A percentile compares a stretch with the other conserved stretches of the same genome.
phyloP scores from a whole-genome alignment of 2,888 invertebrate genomes.

The Halictus quadricinctus region DNA sequence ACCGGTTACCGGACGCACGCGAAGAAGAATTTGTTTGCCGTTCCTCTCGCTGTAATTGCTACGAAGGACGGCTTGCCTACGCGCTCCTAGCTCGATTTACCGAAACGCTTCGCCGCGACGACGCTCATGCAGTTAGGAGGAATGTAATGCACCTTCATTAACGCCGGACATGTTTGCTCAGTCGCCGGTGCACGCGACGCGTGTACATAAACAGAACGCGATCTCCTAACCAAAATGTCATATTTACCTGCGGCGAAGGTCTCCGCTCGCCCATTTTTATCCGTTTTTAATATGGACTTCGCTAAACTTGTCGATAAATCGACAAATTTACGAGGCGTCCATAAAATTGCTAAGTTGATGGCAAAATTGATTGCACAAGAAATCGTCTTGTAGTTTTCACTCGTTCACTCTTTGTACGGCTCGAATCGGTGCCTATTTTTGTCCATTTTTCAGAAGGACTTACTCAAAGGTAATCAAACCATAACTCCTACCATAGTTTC shows the following conservation, averaged over 20 bases:
- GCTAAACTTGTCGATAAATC: background rate
- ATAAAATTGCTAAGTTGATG: too few relatives aligned
- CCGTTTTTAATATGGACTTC: background rate
- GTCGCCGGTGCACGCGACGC: background rate
- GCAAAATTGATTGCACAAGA: too few relatives aligned
- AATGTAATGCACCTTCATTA: conserved; percentile 25
- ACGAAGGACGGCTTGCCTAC: conserved; percentile 5
- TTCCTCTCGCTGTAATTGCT: background rate
- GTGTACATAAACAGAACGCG: conserved; percentile 21
- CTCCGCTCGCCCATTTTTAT: background rate
- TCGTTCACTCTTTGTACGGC: too few relatives aligned
- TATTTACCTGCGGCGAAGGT: conserved; percentile 16
- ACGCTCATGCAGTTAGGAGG: background rate
- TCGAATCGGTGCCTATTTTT: too few relatives aligned
- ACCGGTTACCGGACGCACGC: background rate
- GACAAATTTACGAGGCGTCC: background rate
- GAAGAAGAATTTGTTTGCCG: conserved; percentile 16
- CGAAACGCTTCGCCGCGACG: background rate
- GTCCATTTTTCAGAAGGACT: too few relatives aligned
- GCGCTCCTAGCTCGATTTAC: conserved; percentile 6
- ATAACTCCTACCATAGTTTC: too few relatives aligned
- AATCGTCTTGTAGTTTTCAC: too few relatives aligned
- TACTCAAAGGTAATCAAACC: too few relatives aligned
- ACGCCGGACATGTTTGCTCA: conserved; percentile 6
- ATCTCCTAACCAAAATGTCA: conserved; percentile 20